Percentiles rank a stretch among this genome's conserved stretches.
Conservation (phyloP, 2,797 vertebrate genomes). For the Anguilla obscura region DNA sequence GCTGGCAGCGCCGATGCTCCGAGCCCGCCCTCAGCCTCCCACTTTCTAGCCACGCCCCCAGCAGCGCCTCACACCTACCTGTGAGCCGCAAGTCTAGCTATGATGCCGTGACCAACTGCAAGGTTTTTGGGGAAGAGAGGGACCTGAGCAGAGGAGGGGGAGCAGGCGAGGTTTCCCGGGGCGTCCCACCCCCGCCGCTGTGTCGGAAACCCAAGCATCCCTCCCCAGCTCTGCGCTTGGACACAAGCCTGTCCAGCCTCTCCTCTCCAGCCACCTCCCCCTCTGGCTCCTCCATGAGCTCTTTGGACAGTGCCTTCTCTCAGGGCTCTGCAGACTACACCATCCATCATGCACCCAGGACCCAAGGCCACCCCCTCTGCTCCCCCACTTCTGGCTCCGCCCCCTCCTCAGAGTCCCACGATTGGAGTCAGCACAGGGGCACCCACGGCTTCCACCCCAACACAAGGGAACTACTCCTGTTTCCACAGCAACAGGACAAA, state of each 20-base stretch:
- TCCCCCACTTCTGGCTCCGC: conserved; percentile 45
- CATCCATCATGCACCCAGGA: conserved; percentile 55
- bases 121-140: conserved; percentile 59
- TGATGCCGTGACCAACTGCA: conserved; percentile 69
- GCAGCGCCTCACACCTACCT: conserved; percentile 50
- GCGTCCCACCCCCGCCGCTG: conserved; percentile 32
- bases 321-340: conserved; percentile 85
- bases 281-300: conserved; percentile 86
- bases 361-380: conserved; percentile 56
- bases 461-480: conserved; percentile 71
- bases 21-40: conserved; percentile 78
- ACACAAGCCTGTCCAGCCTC: conserved; percentile 83
- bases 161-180: conserved; percentile 54
- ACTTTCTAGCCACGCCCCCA: conserved; percentile 41
- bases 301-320: conserved; percentile 89
- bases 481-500: conserved; percentile 68
- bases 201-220: conserved; percentile 66
- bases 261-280: conserved; percentile 88
- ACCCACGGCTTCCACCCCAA: conserved; percentile 76
- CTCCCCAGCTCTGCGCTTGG: conserved; percentile 71
- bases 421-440: conserved; percentile 58
- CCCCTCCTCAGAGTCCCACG: conserved; percentile 54
- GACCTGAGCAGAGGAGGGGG: conserved; percentile 57
- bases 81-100: conserved; percentile 82
- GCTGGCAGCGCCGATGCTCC: conserved; percentile 81